Percentiles rank a stretch among this genome's conserved stretches.
Conservation (phyloP, 2,888 invertebrate species). For the Tanypteryx hageni region DNA sequence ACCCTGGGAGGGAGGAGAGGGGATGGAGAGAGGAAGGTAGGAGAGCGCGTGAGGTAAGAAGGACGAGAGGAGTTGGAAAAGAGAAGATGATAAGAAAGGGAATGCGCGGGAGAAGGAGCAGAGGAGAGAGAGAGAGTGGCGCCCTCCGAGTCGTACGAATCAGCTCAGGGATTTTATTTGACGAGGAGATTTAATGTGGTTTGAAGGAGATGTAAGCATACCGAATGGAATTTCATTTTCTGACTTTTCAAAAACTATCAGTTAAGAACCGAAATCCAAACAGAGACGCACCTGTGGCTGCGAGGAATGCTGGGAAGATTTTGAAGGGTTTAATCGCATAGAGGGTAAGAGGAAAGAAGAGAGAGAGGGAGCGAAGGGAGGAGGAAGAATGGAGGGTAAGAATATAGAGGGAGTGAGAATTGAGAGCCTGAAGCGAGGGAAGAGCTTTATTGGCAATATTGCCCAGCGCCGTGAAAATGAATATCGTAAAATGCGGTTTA, state of each 20-base stretch:
- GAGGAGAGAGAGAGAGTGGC: background rate
- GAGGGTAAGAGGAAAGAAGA: background rate
- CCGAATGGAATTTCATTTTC: background rate
- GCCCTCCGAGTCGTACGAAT: background rate
- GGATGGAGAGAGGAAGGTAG: background rate
- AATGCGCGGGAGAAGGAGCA: background rate
- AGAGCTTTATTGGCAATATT: too few relatives aligned
- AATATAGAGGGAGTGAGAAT: too few relatives aligned
- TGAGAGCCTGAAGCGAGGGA: too few relatives aligned
- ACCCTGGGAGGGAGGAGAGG: background rate
- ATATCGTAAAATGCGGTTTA: too few relatives aligned
- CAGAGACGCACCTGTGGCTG: slow-evolving; percentile 1
- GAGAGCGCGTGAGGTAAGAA: too few relatives aligned
- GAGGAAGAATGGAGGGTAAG: too few relatives aligned
- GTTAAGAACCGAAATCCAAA: background rate
- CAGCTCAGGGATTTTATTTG: background rate
- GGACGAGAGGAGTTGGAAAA: background rate
- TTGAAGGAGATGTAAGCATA: background rate
- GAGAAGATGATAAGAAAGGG: background rate
- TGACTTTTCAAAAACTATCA: background rate
- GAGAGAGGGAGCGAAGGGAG: too few relatives aligned
- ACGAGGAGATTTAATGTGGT: slow-evolving; percentile 7
- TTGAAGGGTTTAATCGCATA: background rate
- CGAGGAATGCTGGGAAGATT: background rate
- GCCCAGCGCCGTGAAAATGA: too few relatives aligned